Conservation (phyloP, 1,140 invertebrate species). For the Copidosoma floridanum region DNA sequence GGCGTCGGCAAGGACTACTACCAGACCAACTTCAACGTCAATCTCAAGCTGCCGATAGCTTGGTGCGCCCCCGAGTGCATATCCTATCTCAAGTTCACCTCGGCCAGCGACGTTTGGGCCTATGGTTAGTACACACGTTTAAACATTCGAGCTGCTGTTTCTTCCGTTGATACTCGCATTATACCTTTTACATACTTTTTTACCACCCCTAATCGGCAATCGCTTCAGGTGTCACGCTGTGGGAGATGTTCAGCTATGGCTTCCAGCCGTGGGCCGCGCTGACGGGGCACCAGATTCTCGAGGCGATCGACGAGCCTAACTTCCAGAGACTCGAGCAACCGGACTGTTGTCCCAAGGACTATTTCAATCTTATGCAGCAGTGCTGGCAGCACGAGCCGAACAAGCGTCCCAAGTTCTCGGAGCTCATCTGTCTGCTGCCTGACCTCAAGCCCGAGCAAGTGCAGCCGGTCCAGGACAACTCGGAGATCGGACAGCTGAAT, state of each 20-base stretch:
- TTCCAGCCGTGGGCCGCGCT: conserved; percentile 96
- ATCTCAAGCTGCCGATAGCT: conserved; percentile 95
- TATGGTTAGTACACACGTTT: conserved; percentile 68
- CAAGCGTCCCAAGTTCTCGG: conserved; percentile 87
- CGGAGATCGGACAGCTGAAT: conserved; percentile 68
- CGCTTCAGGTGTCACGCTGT: conserved; percentile 75
- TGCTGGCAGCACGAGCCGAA: conserved; percentile 93
- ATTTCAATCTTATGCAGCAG: conserved; percentile 89
- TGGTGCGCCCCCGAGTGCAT: conserved; percentile 99
- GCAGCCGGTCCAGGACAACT: conserved; percentile 66
- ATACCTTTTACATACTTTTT: not conserved
- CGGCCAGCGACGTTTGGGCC: conserved; percentile 95
- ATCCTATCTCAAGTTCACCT: conserved; percentile 92
- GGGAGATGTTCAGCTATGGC: conserved; percentile 99
- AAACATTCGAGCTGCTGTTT: too few relatives aligned
- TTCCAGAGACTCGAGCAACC: conserved; percentile 86
- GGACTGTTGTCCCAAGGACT: conserved; percentile 91
- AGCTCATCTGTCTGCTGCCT: conserved; percentile 76
- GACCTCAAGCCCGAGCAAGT: conserved; percentile 91
- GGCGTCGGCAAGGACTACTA: conserved; percentile 99
- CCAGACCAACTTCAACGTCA: conserved; percentile 97
- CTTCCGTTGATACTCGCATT: not conserved
- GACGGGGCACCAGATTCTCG: conserved; percentile 92
- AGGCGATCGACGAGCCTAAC: conserved; percentile 93
- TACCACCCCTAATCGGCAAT: not conserved